Base-by-base conservation (phyloP, 2,797 vertebrate species). In the Anguilla anguilla region DNA sequence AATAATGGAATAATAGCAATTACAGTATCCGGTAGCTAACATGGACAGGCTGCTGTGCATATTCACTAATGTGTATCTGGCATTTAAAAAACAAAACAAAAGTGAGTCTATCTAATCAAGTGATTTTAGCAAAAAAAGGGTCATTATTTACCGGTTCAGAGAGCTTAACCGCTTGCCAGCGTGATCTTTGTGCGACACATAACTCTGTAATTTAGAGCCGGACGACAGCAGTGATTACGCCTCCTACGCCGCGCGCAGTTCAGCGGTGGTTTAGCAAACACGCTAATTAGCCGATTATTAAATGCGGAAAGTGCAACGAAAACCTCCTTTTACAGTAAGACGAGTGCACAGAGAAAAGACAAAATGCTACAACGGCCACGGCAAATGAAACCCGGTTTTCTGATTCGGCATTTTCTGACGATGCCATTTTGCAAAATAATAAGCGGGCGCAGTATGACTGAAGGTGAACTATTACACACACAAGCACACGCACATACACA, bases 261-360 rank as follows among this genome's bases (percentile, higher is more conserved):
- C 72, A 43, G 72, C 39, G 72, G 72, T 77, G 72, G 39, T 77
- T 35, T 77, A 77, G 35, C 72, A 77, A 77, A 77, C 72, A 77
- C 11, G 39, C 72, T 77, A 77, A 77, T 77, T 77, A 77, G 31
- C 31, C 72, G 39, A 43, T 77, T 77, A 77, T 77, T 11, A 43
- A 39, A 77, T 3, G 1, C 17, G 39, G 17, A 35, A 15, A 15
- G 35, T 46, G 39, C n/a, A 25, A 81, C 49, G 39, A 43, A 51
- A 74, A 25, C 19, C 17, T 22, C 35, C 72, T 22, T 77, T 77
- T 46, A 39, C 35, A 43, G 31, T 77, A 43, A 43, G 74, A 39
- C 2, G 49, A 17, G 69, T 69, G 2, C 35, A 31, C 11, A 31
- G 25, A 49, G 43, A 49, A 81, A 49, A 19, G 39, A 39, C 39